Evolutionary conservation across 2,113 vertebrate genomes (phyloP).

Genomic region (Halichoerus grypus): DNA sequence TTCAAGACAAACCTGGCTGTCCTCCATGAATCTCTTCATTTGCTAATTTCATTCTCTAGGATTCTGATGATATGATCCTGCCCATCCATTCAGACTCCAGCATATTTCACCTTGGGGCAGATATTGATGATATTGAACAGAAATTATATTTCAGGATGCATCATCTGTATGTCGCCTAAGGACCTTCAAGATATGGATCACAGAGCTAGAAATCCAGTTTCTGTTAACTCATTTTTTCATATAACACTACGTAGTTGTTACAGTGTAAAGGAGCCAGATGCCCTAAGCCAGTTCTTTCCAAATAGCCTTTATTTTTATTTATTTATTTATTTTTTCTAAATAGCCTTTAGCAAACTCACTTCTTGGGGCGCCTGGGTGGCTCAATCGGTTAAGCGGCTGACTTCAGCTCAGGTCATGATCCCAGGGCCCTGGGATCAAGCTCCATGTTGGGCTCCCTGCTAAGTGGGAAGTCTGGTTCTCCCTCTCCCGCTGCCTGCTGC

Average conservation of each 20-base stretch:
- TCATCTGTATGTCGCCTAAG: neutral
- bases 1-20: neutral
- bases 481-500: too few relatives aligned
- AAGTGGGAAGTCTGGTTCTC: too few relatives aligned
- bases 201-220: neutral
- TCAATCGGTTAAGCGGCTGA: too few relatives aligned
- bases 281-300: neutral
- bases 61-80: neutral
- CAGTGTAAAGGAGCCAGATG: neutral
- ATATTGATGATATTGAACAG: neutral
- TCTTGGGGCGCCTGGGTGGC: neutral
- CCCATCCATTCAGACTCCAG: neutral
- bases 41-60: neutral
- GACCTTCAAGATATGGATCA: neutral
- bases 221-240: neutral
- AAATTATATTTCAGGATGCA: neutral
- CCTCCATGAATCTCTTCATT: neutral
- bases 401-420: too few relatives aligned
- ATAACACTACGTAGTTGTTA: neutral
- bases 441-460: too few relatives aligned
- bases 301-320: neutral
- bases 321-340: neutral
- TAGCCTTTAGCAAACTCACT: neutral
- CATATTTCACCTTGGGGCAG: neutral
- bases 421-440: too few relatives aligned